These are phyloP conservation scores for Drosophila lacertosa DNA, from an alignment of 1,140 invertebrate species.

Conservation along the genomic window DNA sequence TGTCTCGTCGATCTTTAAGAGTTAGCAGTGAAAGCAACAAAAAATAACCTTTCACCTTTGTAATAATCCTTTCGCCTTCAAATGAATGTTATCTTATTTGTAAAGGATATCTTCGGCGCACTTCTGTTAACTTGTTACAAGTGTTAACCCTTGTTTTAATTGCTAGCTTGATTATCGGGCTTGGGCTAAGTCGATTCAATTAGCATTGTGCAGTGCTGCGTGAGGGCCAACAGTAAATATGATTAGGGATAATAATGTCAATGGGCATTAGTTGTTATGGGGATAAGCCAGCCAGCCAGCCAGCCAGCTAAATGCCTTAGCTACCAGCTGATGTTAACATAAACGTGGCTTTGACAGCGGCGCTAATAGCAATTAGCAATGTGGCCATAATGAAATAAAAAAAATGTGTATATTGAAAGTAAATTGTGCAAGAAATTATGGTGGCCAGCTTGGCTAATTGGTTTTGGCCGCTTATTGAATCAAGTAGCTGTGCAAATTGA, in stretches of 20 bases:
- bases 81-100: too few species aligned
- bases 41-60: too few species aligned
- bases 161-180: conserved; percentile 49
- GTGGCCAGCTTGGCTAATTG: conserved; percentile 63
- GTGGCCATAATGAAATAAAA: conserved; percentile 19
- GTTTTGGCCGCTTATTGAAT: conserved; percentile 74
- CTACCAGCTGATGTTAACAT: conserved; percentile 37
- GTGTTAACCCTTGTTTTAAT: conserved; percentile 59
- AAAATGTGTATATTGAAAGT: too few species aligned
- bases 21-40: too few species aligned
- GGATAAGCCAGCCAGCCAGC: conserved; percentile 25
- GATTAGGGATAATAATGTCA: conserved; percentile 72
- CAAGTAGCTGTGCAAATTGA: conserved; percentile 52
- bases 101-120: neutral
- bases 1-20: too few species aligned
- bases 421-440: conserved; percentile 70
- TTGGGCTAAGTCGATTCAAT: conserved; percentile 41
- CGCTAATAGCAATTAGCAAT: conserved; percentile 73
- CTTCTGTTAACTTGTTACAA: conserved; percentile 4
- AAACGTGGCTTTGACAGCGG: conserved; percentile 66
- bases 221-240: conserved; percentile 43
- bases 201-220: conserved; percentile 49
- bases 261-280: conserved; percentile 48
- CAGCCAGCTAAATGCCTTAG: conserved; percentile 17
- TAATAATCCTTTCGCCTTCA: too few species aligned